phyloP scores from a whole-genome alignment of 2,113 vertebrate species.

The Orthonyx spaldingii region DNA sequence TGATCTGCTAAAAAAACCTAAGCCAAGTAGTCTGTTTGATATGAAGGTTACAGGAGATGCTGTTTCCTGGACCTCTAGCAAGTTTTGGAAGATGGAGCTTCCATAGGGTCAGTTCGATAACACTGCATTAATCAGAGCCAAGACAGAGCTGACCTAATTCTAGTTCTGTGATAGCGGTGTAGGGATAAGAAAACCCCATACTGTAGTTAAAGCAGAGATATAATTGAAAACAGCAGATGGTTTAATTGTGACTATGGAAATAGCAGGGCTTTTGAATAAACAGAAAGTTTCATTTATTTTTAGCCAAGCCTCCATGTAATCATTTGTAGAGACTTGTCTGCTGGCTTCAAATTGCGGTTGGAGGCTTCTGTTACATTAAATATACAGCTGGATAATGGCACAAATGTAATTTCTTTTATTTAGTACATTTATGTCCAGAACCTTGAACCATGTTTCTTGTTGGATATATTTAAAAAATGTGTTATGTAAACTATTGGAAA shows the following conservation, averaged over 20 bases:
- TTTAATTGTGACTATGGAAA: neutral
- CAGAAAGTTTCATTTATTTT: neutral
- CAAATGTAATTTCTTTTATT: neutral
- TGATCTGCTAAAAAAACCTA: neutral
- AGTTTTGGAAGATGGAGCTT: neutral
- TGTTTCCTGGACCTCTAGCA: neutral
- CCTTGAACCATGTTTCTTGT: neutral
- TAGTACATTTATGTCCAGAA: neutral
- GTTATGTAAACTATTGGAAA: neutral
- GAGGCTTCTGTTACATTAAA: neutral
- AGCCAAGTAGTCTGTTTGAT: neutral
- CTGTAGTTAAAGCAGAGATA: neutral
- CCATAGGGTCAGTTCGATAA: neutral
- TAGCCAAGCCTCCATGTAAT: neutral
- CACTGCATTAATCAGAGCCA: neutral
- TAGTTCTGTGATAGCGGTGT: neutral
- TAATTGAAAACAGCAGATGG: neutral
- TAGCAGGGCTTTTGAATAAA: neutral
- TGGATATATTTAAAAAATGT: neutral
- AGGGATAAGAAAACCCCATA: neutral
- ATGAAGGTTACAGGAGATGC: neutral
- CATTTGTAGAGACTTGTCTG: neutral
- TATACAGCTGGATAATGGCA: neutral
- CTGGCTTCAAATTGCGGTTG: neutral
- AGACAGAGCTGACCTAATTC: neutral